Evolutionary conservation across 2,113 vertebrate genomes (phyloP).

Genomic region (Parus major): DNA sequence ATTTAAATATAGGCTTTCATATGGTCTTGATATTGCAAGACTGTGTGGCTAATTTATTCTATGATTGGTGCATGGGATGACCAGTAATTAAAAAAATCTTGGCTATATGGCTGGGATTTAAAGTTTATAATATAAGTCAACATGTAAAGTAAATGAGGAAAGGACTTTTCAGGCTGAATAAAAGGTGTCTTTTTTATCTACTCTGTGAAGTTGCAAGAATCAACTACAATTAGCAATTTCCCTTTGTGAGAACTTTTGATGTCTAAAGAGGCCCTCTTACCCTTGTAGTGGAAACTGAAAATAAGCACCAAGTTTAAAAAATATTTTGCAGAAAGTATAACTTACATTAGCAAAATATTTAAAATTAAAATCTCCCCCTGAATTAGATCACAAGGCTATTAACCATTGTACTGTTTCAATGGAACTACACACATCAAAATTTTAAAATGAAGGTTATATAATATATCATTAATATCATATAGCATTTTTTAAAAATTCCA

Average conservation of each 20-base stretch:
- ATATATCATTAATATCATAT: too few species aligned
- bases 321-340: neutral
- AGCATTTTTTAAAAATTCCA: rapidly evolving
- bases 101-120: neutral
- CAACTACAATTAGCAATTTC: neutral
- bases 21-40: neutral
- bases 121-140: neutral
- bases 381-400: neutral
- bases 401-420: neutral
- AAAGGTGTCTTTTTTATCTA: neutral
- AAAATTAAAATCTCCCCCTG: neutral
- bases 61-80: neutral
- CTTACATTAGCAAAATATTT: neutral
- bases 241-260: neutral
- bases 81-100: neutral
- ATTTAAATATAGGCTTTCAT: neutral
- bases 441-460: neutral
- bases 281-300: neutral
- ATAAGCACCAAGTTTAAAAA: neutral
- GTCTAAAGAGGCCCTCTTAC: neutral
- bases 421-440: rapidly evolving
- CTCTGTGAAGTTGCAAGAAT: neutral
- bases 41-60: neutral
- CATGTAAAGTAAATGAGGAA: neutral
- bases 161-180: neutral